Conservation (phyloP, 2,113 vertebrate genomes). For the Diphyllodes magnificus region DNA sequence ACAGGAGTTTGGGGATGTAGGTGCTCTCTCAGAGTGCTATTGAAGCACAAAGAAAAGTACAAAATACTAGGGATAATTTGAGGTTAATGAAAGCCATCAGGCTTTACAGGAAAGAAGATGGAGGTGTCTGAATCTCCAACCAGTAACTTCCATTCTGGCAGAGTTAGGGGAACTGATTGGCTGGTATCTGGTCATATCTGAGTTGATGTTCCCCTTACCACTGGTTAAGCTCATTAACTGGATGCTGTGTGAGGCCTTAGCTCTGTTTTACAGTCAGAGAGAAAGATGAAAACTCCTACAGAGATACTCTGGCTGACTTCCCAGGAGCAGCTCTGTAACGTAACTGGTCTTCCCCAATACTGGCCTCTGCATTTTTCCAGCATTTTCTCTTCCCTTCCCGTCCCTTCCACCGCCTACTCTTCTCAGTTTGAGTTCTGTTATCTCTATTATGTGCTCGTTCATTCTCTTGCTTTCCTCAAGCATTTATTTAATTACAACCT, state of each 20-base stretch:
- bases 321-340: constrained; percentile 14
- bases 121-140: neutral
- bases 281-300: neutral
- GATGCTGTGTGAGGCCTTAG: neutral
- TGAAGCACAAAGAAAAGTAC: neutral
- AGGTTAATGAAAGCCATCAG: neutral
- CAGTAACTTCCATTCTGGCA: neutral
- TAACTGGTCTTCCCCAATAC: constrained; percentile 44
- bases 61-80: neutral
- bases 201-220: neutral
- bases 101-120: neutral
- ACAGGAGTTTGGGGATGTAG: neutral
- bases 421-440: constrained; percentile 61
- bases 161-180: neutral
- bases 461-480: neutral
- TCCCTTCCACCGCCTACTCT: constrained; percentile 18
- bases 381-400: neutral
- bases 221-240: neutral
- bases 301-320: constrained; percentile 51
- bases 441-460: constrained; percentile 42
- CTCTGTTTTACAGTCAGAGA: neutral
- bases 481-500: neutral
- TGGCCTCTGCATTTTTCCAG: constrained; percentile 60
- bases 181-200: neutral
- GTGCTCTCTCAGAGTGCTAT: neutral